phyloP scores from a whole-genome alignment of 2,888 invertebrate species.

The Drosophila emarginata region DNA sequence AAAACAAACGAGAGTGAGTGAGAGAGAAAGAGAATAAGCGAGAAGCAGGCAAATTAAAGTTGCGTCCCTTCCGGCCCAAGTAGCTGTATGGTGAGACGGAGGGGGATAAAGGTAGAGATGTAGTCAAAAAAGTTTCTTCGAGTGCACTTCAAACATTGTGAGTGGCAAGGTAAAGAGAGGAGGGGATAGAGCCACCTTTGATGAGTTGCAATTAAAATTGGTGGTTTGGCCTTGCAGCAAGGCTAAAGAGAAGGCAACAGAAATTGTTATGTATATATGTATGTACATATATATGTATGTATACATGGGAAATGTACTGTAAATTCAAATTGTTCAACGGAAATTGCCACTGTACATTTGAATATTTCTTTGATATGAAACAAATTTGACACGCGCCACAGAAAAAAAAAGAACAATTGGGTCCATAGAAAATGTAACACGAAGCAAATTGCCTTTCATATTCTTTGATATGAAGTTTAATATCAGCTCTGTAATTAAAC shows the following conservation, averaged over 20 bases:
- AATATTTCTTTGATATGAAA: too few relatives aligned
- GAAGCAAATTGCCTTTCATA: neutral
- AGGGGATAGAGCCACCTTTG: neutral
- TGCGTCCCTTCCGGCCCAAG: slow-evolving; percentile 40
- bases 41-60: slow-evolving; percentile 47
- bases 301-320: neutral
- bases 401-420: neutral
- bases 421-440: neutral
- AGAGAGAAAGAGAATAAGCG: slow-evolving; percentile 10
- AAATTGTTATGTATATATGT: too few relatives aligned
- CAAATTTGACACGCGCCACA: neutral
- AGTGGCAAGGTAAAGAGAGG: neutral
- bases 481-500: neutral
- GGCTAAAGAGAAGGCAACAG: neutral
- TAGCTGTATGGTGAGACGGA: too few relatives aligned
- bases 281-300: too few relatives aligned
- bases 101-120: neutral
- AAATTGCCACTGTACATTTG: neutral
- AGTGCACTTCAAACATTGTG: slow-evolving; percentile 12
- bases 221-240: slow-evolving; percentile 6
- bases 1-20: neutral
- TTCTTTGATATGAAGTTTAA: neutral
- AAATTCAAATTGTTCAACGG: neutral
- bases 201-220: slow-evolving; percentile 23
- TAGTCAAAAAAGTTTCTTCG: slow-evolving; percentile 13